A percentile compares a stretch with the other conserved stretches of the same genome.
These are phyloP conservation scores for Dreissena rostriformis DNA, from an alignment of 1,140 invertebrate genomes.

Conservation along the genomic window DNA sequence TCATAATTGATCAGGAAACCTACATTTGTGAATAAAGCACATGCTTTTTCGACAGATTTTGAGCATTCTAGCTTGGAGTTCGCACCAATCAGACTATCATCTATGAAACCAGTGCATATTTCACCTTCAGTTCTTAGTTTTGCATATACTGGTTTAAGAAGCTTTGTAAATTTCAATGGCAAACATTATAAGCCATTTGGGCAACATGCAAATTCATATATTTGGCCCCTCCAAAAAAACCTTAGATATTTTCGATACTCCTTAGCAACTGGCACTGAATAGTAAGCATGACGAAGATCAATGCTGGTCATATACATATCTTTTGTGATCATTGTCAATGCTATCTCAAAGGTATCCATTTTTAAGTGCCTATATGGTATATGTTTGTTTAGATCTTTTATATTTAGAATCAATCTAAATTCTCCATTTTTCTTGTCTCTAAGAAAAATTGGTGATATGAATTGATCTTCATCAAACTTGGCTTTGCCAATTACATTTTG, in stretches of 20 bases:
- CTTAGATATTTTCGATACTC: slow-evolving; percentile 40
- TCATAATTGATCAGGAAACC: slow-evolving; percentile 56
- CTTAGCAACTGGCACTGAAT: slow-evolving; percentile 22
- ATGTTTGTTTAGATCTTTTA: slow-evolving; percentile 2
- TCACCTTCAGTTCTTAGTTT: slow-evolving; percentile 45
- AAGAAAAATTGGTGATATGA: slow-evolving; percentile 39
- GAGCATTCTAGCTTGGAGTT: slow-evolving; percentile 36
- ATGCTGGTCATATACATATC: slow-evolving; percentile 38
- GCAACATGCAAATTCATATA: slow-evolving; percentile 51
- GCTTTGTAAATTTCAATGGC: slow-evolving; percentile 51
- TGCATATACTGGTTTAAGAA: slow-evolving; percentile 55
- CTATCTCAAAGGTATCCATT: slow-evolving; percentile 20
- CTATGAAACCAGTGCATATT: slow-evolving; percentile 53
- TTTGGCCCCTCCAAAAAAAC: slow-evolving; percentile 50
- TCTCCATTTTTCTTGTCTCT: slow-evolving; percentile 23
- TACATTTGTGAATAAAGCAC: slow-evolving; percentile 15
- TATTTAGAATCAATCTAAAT: slow-evolving; percentile 18
- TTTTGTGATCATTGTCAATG: background rate
- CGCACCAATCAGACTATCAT: slow-evolving; percentile 53
- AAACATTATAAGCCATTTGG: slow-evolving; percentile 41
- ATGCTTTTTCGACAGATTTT: slow-evolving; percentile 50
- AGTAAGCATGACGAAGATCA: slow-evolving; percentile 53
- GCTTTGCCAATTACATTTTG: no score
- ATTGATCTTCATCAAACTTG: background rate
- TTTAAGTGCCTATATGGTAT: background rate